Evolutionary conservation across 2,113 vertebrate species (phyloP).

Genomic region (Anolis sagrei): DNA sequence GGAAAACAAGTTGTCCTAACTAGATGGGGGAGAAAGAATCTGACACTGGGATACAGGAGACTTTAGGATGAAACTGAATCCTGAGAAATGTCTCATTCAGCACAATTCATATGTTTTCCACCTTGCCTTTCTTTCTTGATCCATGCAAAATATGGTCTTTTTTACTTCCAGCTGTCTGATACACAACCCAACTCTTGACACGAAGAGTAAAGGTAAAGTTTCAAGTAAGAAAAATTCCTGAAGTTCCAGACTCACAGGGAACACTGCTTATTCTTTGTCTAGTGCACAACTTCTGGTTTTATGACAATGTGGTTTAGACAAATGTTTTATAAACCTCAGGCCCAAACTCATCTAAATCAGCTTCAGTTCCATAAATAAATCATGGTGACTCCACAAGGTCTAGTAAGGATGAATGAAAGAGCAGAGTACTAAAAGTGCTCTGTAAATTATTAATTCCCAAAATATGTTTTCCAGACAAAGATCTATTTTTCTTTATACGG

Average conservation of each 20-base stretch:
- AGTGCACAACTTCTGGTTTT: background rate
- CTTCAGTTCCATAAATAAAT: slow-evolving; percentile 10
- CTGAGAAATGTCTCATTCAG: no score
- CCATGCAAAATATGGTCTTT: no score
- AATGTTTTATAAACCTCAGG: background rate
- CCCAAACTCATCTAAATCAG: background rate
- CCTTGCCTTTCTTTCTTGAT: background rate
- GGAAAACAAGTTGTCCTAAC: no score
- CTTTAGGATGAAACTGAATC: no score
- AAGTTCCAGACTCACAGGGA: no score
- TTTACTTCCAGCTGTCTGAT: no score
- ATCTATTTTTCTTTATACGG: background rate
- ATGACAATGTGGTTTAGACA: background rate
- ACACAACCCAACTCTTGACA: no score
- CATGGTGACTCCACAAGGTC: background rate
- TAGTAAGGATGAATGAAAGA: slow-evolving; percentile 23
- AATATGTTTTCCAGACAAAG: slow-evolving; percentile 27
- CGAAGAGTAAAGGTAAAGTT: no score
- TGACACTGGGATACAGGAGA: no score
- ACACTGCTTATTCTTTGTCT: background rate
- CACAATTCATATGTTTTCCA: no score
- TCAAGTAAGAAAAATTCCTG: background rate
- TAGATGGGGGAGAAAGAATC: no score
- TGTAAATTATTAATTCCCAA: slow-evolving; percentile 19
- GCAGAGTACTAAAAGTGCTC: background rate